Conservation (phyloP, 2,797 vertebrate genomes). For the Buceros bicornis region DNA sequence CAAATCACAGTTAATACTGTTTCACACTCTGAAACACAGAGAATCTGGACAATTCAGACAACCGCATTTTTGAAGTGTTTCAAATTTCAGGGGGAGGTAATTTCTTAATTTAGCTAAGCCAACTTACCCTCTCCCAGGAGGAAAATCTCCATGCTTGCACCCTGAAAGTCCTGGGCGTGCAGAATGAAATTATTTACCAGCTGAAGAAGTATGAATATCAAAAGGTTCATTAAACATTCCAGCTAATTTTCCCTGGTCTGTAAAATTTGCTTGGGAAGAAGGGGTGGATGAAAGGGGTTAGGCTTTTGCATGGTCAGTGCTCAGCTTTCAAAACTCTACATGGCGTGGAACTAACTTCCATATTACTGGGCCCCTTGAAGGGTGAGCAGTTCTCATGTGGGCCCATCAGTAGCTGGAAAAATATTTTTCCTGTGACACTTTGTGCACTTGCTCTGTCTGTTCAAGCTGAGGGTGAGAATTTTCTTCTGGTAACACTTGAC, state of each 20-base stretch:
- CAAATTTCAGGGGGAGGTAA: constrained; percentile 35
- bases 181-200: constrained; percentile 50
- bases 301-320: constrained; percentile 5
- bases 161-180: constrained; percentile 42
- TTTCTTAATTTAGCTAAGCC: constrained; percentile 45
- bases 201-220: constrained; percentile 58
- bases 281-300: constrained; percentile 41
- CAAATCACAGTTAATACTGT: not conserved
- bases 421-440: constrained; percentile 22
- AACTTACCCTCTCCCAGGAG: constrained; percentile 20
- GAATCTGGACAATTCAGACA: constrained; percentile 17
- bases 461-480: not conserved
- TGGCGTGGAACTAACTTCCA: not conserved
- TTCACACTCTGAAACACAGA: constrained; percentile 13
- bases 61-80: constrained; percentile 37
- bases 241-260: constrained; percentile 56
- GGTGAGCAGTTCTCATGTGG: not conserved
- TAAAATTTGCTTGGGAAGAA: constrained; percentile 41
- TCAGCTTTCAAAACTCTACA: constrained; percentile 13
- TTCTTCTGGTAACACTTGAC: not conserved
- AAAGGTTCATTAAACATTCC: constrained; percentile 63
- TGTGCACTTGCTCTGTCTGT: not conserved
- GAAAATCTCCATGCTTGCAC: constrained; percentile 14
- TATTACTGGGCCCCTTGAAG: not conserved
- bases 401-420: constrained; percentile 29